phyloP scores from a whole-genome alignment of 2,888 invertebrate genomes.

The Arctia plantaginis region DNA sequence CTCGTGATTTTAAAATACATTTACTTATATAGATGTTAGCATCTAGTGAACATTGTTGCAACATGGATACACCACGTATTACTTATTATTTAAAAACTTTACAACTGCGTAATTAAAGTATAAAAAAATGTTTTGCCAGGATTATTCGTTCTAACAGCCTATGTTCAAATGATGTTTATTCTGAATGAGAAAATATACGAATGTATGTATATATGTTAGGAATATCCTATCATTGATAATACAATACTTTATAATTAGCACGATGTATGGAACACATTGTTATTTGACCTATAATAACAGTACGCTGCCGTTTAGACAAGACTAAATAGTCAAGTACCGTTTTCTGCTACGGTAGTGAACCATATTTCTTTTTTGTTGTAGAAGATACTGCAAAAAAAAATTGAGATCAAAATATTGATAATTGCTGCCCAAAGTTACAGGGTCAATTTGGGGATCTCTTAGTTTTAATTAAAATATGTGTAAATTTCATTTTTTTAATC shows the following conservation, averaged over 20 bases:
- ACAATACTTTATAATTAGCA: conserved; percentile 21
- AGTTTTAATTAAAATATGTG: too few relatives aligned
- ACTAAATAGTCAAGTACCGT: too few relatives aligned
- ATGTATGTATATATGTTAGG: neutral
- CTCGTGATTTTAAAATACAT: neutral
- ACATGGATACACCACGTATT: neutral
- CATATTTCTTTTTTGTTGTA: too few relatives aligned
- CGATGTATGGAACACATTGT: conserved; percentile 19
- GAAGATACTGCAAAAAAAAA: too few relatives aligned
- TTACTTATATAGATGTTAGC: neutral
- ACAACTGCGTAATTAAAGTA: neutral
- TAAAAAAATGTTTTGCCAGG: neutral
- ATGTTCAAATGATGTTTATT: conserved; percentile 1
- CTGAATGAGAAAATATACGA: neutral
- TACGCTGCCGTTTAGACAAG: neutral
- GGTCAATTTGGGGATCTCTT: too few relatives aligned
- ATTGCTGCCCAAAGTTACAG: too few relatives aligned
- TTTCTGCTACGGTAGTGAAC: too few relatives aligned
- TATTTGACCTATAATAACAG: conserved; percentile 29
- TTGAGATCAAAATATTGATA: too few relatives aligned
- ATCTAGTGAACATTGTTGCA: neutral
- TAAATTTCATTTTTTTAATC: too few relatives aligned
- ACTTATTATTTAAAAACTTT: neutral
- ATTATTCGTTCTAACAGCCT: neutral
- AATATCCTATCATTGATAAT: conserved; percentile 8